Evolutionary conservation across 2,113 vertebrate genomes (phyloP).

Genomic region (Clarias macrocephalus): DNA sequence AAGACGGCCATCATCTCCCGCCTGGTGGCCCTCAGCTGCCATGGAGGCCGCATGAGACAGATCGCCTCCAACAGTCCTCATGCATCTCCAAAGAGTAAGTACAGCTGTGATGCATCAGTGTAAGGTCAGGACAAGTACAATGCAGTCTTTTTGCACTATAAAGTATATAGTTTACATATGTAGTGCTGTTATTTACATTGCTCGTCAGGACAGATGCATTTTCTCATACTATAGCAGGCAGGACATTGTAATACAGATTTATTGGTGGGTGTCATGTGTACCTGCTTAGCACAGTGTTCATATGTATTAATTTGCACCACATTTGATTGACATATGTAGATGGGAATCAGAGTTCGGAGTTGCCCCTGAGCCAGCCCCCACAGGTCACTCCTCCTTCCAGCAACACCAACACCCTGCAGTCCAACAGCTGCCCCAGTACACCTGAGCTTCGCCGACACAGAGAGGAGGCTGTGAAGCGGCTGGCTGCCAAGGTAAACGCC

Average conservation of each 20-base stretch:
- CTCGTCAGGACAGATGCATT: background rate
- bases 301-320: background rate
- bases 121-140: background rate
- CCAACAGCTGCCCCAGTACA: slow-evolving; percentile 65
- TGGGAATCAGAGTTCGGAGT: slow-evolving; percentile 75
- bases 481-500: slow-evolving; percentile 85
- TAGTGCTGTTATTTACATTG: background rate
- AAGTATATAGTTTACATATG: background rate
- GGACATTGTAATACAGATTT: background rate
- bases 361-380: slow-evolving; percentile 81
- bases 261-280: background rate
- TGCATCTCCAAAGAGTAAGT: slow-evolving; percentile 84
- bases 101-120: background rate
- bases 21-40: slow-evolving; percentile 95
- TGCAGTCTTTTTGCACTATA: background rate
- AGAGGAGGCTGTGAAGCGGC: slow-evolving; percentile 82
- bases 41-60: slow-evolving; percentile 95
- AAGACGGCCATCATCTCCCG: slow-evolving; percentile 95
- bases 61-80: slow-evolving; percentile 91
- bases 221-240: background rate
- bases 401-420: slow-evolving; percentile 65
- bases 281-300: background rate
- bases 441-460: slow-evolving; percentile 75
- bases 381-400: slow-evolving; percentile 70
- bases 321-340: slow-evolving; percentile 61